Evolutionary conservation across 2,888 invertebrate genomes (phyloP), one percentile per base, ranked within the genome.

Genomic region (Dasysyrphus albostriatus): DNA sequence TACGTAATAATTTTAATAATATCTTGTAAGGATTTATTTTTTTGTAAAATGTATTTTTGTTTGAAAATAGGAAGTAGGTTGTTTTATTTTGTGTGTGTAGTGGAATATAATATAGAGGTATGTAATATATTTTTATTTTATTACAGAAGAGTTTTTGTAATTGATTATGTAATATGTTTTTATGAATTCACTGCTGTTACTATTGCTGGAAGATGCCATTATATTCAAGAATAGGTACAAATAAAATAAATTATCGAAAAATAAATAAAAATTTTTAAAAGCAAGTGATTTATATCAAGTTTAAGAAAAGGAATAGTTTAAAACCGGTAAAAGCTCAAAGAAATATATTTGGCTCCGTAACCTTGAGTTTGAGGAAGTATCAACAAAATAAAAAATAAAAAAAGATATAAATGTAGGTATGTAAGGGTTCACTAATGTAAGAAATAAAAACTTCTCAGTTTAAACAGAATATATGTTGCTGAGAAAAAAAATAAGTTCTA

Each of bases 41-140:
- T 9, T 67, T 12, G 9, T 49, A 5, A 49, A 51, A 51, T 54
- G 12, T 54, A 7, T 32, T 29, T 54, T 54, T 51, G 5, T 61
- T 65, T 56, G 39, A 84, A 80, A 80, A 75, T 70, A 75, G 70
- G 70, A 80, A 75, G 51, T 80, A 59, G 34, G 58, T 24, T 72
- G 6, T 37, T 69, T 72, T 56, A 24, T 29, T 8, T 59, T 16
- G 32, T 32, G 37, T 32, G 37, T 75, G 10, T 9, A 63, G 39
- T 54, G 39, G 24, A 24, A 39, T 16, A 58, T 42, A 24, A 24
- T 24, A 2, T 24, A 24, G n/a, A n/a, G n/a, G 1, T 24, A 44
- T 47, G 7, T 29, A 65, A 32, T 63, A 61, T 74, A 34, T 67
- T 67, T 69, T 54, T 72, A 69, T 47, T 37, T 54, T 44, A 24